Conservation (phyloP, 2,797 vertebrate species). For the Acipenser transmontanus region DNA sequence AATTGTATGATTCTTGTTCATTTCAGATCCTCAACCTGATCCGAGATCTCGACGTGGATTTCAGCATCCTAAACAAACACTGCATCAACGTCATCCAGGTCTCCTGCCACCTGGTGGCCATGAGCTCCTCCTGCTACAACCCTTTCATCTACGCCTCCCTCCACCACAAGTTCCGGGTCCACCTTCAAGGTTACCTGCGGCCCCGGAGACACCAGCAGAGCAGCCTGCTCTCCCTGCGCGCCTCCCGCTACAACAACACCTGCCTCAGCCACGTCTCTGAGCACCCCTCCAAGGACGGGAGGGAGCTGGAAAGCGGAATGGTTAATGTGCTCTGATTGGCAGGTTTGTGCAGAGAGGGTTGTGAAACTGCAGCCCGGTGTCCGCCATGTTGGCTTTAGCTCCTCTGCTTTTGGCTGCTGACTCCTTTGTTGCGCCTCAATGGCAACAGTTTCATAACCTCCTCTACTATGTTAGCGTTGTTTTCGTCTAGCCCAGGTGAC, state of each 20-base stretch:
- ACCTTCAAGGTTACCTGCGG: constrained; percentile 51
- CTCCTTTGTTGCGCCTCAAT: too few species aligned
- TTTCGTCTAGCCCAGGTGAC: too few species aligned
- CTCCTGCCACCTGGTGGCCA: constrained; percentile 65
- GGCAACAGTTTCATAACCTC: too few species aligned
- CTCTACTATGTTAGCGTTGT: too few species aligned
- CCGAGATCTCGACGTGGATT: constrained; percentile 64
- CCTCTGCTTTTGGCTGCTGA: too few species aligned
- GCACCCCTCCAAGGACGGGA: constrained; percentile 19
- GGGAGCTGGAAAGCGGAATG: background rate
- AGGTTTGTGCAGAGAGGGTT: too few species aligned
- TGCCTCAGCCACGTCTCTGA: constrained; percentile 27
- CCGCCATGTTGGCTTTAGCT: too few species aligned
- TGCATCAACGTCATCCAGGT: constrained; percentile 64
- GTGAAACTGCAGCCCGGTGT: too few species aligned
- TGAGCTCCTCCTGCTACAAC: constrained; percentile 71
- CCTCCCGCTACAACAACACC: constrained; percentile 18
- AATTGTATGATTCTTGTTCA: background rate
- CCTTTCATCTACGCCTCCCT: constrained; percentile 72
- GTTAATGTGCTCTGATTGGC: background rate
- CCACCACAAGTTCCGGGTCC: constrained; percentile 64
- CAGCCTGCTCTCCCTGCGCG: constrained; percentile 22
- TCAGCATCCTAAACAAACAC: constrained; percentile 60
- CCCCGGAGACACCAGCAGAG: constrained; percentile 29
- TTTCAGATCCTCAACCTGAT: constrained; percentile 58